Evolutionary conservation across 92 coral and sea anemone genomes (phyloP).

Genomic region (Phenganax stokvisi): DNA sequence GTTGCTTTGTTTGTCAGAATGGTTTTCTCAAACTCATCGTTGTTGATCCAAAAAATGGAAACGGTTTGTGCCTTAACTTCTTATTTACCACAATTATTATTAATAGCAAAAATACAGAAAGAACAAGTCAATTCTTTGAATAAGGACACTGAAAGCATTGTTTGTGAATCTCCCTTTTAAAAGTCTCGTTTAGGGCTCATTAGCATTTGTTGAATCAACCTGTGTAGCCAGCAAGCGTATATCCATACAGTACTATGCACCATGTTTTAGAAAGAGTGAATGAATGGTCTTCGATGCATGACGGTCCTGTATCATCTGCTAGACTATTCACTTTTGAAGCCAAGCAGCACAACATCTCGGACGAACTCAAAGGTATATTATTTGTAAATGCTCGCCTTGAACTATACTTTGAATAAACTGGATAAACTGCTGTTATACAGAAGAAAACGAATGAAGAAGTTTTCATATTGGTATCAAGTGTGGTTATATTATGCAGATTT

Average conservation of each 20-base stretch:
- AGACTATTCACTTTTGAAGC: constrained; percentile 50
- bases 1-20: constrained; percentile 77
- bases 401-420: too few relatives aligned
- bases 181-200: too few relatives aligned
- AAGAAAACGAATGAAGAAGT: too few relatives aligned
- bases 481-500: background rate
- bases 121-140: background rate
- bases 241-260: background rate
- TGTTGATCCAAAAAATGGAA: constrained; percentile 39
- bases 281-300: constrained; percentile 60
- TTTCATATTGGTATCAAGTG: too few relatives aligned
- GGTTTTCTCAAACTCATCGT: constrained; percentile 72
- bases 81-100: background rate
- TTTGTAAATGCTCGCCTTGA: background rate
- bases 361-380: constrained; percentile 19
- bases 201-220: too few relatives aligned
- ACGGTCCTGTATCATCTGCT: constrained; percentile 86
- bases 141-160: too few relatives aligned
- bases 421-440: too few relatives aligned
- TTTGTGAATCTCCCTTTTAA: too few relatives aligned
- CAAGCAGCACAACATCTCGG: constrained; percentile 1
- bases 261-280: constrained; percentile 22
- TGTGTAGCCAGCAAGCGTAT: too few relatives aligned
- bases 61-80: background rate
- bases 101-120: too few relatives aligned